These are phyloP conservation scores for Numenius arquata DNA, from an alignment of 2,113 vertebrate genomes.

Conservation along the genomic window DNA sequence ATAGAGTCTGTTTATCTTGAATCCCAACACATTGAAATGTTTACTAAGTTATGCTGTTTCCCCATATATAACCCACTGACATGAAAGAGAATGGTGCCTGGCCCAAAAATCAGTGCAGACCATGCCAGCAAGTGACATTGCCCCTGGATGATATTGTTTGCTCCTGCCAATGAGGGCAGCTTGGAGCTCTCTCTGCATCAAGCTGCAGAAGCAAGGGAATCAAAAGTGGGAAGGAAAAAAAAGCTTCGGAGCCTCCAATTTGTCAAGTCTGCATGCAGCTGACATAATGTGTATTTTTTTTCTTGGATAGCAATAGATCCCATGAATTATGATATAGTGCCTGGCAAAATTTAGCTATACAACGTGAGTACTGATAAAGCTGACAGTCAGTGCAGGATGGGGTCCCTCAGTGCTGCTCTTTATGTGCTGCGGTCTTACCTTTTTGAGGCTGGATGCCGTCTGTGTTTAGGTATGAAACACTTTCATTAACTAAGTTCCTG, in stretches of 20 bases:
- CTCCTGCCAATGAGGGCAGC: background rate
- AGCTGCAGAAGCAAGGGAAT: background rate
- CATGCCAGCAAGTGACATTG: rapidly evolving
- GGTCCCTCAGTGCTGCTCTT: background rate
- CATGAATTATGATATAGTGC: background rate
- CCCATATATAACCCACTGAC: background rate
- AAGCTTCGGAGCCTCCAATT: background rate
- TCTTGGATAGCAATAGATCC: background rate
- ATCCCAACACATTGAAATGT: background rate
- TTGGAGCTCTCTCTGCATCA: background rate
- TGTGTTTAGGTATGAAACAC: background rate
- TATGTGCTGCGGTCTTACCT: background rate
- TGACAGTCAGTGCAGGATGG: rapidly evolving
- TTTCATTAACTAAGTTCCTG: background rate
- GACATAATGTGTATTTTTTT: background rate
- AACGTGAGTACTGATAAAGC: background rate
- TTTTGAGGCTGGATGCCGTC: background rate
- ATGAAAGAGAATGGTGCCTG: background rate
- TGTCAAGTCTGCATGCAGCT: background rate
- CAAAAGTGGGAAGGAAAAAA: background rate
- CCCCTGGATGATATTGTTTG: background rate
- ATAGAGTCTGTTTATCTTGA: background rate
- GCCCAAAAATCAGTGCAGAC: background rate
- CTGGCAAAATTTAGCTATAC: background rate
- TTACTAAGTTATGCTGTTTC: background rate